Conservation (phyloP, 2,113 vertebrate genomes). For the Engraulis encrasicolus region DNA sequence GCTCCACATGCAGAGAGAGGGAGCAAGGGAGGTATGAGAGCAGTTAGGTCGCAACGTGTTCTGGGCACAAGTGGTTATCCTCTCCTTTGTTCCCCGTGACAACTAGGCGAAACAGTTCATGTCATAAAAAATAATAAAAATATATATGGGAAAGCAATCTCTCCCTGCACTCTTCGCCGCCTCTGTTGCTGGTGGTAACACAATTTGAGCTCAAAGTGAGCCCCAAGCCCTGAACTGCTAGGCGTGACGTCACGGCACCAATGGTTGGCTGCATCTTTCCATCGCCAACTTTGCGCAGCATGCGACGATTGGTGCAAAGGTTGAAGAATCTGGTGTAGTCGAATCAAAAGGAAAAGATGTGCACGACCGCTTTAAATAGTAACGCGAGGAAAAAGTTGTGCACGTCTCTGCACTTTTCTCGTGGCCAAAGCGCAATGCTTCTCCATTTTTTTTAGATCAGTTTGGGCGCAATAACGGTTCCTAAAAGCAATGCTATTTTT, state of each 20-base stretch:
- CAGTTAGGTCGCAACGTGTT: constrained; percentile 45
- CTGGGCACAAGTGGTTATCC: constrained; percentile 45
- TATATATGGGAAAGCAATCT: constrained; percentile 45
- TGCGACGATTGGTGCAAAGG: background rate
- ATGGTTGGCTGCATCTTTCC: constrained; percentile 56
- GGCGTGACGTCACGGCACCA: constrained; percentile 70
- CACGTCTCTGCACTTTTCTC: background rate
- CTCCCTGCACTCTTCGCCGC: constrained; percentile 16
- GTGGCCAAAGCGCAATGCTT: background rate
- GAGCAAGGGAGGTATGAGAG: constrained; percentile 42
- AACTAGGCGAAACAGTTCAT: constrained; percentile 33
- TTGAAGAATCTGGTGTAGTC: background rate
- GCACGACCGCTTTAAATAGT: background rate
- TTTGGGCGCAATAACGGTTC: no score
- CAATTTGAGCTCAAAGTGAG: constrained; percentile 64
- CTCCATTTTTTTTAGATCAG: no score
- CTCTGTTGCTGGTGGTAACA: constrained; percentile 69
- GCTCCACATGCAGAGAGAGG: constrained; percentile 41
- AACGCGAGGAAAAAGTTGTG: background rate
- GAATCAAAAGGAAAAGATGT: background rate
- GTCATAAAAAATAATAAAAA: constrained; percentile 50
- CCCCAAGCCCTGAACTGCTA: constrained; percentile 47
- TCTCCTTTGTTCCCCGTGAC: constrained; percentile 60
- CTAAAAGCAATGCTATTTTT: no score
- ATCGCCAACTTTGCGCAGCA: background rate